Base-by-base conservation (phyloP, 2,113 vertebrate genomes). In the Toxotes chatareus region DNA sequence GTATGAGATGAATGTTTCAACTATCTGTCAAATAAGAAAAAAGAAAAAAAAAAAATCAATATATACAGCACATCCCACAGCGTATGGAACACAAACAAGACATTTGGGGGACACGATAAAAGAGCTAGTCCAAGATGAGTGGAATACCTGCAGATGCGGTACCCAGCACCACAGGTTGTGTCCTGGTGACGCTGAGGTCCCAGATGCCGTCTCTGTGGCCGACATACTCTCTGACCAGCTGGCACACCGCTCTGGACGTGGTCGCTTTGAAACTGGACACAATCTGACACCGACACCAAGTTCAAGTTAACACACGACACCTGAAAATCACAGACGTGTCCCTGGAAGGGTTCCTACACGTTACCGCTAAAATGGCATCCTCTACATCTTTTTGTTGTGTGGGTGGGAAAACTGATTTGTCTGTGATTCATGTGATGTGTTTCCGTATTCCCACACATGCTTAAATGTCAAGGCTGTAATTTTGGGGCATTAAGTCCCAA, bases 231-330 rank as follows among this genome's bases (percentile, higher is more conserved):
- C 96, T 96, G 82, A 98, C 96, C 84, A 99, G 95, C 83, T 99
- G 98, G 92, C 98, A 99, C 79, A 98, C 95, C 0, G 98, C 98
- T 82, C 98, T 94, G 31, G 98, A 98, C 0, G 98, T 98, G 87
- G 98, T 99, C 32, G 98, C 97, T 94, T 99, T 99, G 92, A 99
- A 99, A 92, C 98, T 99, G 93, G 97, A 99, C 82, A 99, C 98
- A 36, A 99, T 99, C 98, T 99, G 88, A 92, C 84, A 49, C 12
- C 12, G 12, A 75, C 53, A 78, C 5, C 6, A 46, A 62, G 13
- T 1, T 6, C 12, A 5, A 0, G 56, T 86, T 71, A 89, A 61
- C 7, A 9, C 53, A 0, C 46, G 55, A 42, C 62, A 38, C 12
- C 2, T 12, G 4, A 21, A 49, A 27, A 19, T 23, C 56, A 2